These are phyloP conservation scores for Brachypodius melanocephalos DNA, from an alignment of 2,113 vertebrate species.

Conservation along the genomic window DNA sequence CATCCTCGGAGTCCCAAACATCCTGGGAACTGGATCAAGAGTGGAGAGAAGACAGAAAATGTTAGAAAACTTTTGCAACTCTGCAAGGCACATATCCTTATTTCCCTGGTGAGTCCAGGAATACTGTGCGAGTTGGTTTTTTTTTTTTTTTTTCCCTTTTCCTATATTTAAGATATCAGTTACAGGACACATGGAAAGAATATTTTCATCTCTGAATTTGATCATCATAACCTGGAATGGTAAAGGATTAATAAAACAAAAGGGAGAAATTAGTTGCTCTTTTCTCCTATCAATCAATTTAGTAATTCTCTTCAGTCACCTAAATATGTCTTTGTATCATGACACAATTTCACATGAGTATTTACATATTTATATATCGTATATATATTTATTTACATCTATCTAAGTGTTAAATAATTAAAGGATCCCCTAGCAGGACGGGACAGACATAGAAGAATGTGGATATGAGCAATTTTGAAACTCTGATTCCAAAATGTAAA, in stretches of 20 bases:
- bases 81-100: background rate
- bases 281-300: background rate
- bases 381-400: background rate
- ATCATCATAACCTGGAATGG: background rate
- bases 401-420: background rate
- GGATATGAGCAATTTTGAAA: background rate
- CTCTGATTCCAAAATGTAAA: background rate
- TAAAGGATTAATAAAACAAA: background rate
- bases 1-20: background rate
- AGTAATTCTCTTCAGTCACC: background rate
- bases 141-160: background rate
- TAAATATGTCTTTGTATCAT: background rate
- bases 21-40: background rate
- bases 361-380: background rate
- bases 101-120: background rate
- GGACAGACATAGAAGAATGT: background rate
- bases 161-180: background rate
- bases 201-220: background rate
- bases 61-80: background rate
- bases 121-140: background rate
- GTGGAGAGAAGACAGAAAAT: background rate
- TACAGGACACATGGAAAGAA: background rate
- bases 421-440: background rate
- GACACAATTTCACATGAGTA: background rate
- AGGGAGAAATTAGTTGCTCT: background rate